Evolutionary conservation across 1,140 invertebrate species (phyloP).

Genomic region (Hypothenemus hampei): DNA sequence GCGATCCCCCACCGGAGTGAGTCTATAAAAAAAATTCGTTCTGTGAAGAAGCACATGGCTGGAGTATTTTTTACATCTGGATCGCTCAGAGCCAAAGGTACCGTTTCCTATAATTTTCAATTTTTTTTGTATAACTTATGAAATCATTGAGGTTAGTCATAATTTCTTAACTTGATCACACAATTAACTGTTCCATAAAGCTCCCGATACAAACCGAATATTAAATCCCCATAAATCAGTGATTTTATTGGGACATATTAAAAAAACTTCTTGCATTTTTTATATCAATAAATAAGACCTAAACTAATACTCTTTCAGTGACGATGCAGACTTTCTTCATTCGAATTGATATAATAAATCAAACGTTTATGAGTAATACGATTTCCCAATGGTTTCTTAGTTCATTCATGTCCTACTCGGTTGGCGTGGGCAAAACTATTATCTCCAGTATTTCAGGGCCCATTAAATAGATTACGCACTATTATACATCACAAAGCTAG

Average conservation of each 20-base stretch:
- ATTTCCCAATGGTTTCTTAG: conserved; percentile 9
- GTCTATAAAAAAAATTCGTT: conserved; percentile 3
- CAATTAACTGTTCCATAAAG: too few relatives aligned
- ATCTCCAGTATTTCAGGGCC: conserved; percentile 9
- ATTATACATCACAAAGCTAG: neutral
- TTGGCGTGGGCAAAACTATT: conserved; percentile 8
- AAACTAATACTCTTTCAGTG: too few relatives aligned
- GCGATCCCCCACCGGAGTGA: neutral
- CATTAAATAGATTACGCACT: conserved; percentile 5
- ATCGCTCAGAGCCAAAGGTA: conserved; percentile 14
- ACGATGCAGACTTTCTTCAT: too few relatives aligned
- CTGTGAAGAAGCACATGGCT: conserved; percentile 17
- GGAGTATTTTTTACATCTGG: conserved; percentile 1
- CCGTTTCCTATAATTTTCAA: neutral
- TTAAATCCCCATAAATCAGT: too few relatives aligned
- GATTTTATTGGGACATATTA: too few relatives aligned
- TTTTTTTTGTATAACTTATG: too few relatives aligned
- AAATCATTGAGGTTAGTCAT: too few relatives aligned
- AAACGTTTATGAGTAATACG: conserved; percentile 5
- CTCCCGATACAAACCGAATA: too few relatives aligned
- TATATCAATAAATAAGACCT: too few relatives aligned
- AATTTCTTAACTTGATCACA: too few relatives aligned
- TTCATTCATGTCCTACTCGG: conserved; percentile 5
- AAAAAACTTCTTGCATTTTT: too few relatives aligned
- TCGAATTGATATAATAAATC: neutral